phyloP scores from a whole-genome alignment of 2,888 invertebrate species.

The Cheilosia urbana region DNA sequence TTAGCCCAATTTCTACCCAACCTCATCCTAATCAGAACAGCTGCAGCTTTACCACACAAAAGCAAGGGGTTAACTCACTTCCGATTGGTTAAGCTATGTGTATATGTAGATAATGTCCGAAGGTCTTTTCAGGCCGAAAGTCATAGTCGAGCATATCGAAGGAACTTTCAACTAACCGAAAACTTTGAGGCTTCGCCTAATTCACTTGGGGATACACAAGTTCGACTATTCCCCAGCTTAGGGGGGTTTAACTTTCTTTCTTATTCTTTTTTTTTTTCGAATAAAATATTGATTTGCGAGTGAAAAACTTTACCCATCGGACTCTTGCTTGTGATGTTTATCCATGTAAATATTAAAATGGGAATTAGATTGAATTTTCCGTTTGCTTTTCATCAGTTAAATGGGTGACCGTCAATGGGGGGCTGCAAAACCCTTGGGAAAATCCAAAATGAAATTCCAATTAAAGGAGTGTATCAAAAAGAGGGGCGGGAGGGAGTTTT shows the following conservation, averaged over 20 bases:
- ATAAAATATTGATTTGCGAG: constrained; percentile 71
- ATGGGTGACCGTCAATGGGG: constrained; percentile 44
- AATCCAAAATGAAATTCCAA: constrained; percentile 65
- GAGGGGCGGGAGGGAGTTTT: constrained; percentile 29
- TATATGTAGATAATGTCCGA: constrained; percentile 2
- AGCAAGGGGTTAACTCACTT: constrained; percentile 48
- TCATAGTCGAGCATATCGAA: constrained; percentile 17
- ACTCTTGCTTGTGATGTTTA: constrained; percentile 52
- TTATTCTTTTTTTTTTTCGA: constrained; percentile 14
- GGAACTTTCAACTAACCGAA: not conserved
- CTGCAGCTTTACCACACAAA: constrained; percentile 21
- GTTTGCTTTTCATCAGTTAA: constrained; percentile 74
- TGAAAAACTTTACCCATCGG: constrained; percentile 57
- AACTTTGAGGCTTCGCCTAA: constrained; percentile 50
- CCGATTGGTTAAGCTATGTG: constrained; percentile 45
- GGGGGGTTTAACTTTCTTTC: not conserved
- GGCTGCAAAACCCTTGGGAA: constrained; percentile 29
- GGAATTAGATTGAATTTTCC: constrained; percentile 75
- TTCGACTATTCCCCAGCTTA: constrained; percentile 23
- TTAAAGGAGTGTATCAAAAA: constrained; percentile 67
- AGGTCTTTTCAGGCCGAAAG: constrained; percentile 45
- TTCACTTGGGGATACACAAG: constrained; percentile 48
- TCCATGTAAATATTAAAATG: constrained; percentile 75
- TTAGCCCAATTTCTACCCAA: constrained; percentile 52
- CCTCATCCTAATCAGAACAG: constrained; percentile 18